Base-by-base conservation (phyloP, 2,797 vertebrate genomes). In the Epinephelus awoara region DNA sequence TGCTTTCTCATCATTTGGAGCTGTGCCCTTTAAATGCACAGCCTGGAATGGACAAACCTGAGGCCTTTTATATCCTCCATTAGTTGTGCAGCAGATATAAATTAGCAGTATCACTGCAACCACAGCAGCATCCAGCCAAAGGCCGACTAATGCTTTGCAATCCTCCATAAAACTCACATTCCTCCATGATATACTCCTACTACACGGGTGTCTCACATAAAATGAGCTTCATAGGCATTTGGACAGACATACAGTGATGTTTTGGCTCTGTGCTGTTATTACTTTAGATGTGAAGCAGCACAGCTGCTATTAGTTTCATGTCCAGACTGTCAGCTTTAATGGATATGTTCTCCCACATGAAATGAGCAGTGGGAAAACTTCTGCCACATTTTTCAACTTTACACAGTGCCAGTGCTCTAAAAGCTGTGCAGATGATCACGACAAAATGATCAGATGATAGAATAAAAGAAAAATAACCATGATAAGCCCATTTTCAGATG, bases 51-150 rank as follows among this genome's bases (percentile, higher is more conserved):
- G 85, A 84, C 77, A 78, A 84, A 91, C 85, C 79, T 70, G 40
- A 55, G 67, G 83, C 77, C 74, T 86, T 90, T 90, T 75, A 85
- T 88, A 73, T 81, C 85, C 85, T 79, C 79, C 87, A 90, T 92
- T 90, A 92, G 83, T 58, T 83, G 84, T 90, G 79, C 87, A 83
- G 82, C 68, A 77, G 84, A 86, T 82, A 85, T 90, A 91, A 91
- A 94, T 92, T 85, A 91, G 86, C 75, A 74, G 74, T 66, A 85
- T 82, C 77, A 62, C 69, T 70, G 77, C 58, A 79, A 66, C 70
- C 71, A 46, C 9, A 18, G 69, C 86, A 75, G 68, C 82, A 70
- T 82, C 79, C 79, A 75, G 83, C 83, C 91, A 91, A 83, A 90
- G 73, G 85, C 68, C 44, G 18, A 72, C 85, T 83, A 83, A 82